Evolutionary conservation across 2,888 invertebrate genomes (phyloP).

Genomic region (Agonopterix arenella): DNA sequence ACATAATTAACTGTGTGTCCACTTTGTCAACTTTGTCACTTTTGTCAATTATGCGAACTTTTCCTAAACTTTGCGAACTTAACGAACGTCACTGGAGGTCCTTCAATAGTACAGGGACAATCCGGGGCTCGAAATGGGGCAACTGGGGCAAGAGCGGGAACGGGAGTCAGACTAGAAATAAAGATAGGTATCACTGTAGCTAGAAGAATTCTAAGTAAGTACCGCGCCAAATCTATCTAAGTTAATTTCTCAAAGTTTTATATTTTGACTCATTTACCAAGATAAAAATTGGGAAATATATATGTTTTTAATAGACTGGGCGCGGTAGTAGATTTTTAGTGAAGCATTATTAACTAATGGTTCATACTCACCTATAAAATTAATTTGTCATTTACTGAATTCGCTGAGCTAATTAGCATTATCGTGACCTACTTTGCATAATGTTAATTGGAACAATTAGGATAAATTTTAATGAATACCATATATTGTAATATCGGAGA

Average conservation of each 20-base stretch:
- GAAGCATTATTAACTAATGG: background rate
- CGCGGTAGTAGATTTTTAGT: background rate
- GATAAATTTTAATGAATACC: no score
- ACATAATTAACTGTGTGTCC: constrained; percentile 39
- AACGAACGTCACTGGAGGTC: constrained; percentile 11
- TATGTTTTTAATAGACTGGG: no score
- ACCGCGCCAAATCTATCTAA: background rate
- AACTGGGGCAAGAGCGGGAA: constrained; percentile 8
- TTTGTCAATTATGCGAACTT: constrained; percentile 4
- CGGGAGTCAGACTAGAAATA: constrained; percentile 36
- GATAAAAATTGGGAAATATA: no score
- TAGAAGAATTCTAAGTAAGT: constrained; percentile 5
- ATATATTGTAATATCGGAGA: no score
- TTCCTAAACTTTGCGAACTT: constrained; percentile 1
- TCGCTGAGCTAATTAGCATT: no score
- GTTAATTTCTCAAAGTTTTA: no score
- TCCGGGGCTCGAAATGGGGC: constrained; percentile 5
- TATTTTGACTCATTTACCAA: no score
- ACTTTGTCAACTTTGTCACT: constrained; percentile 22
- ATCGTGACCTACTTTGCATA: no score
- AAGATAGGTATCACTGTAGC: constrained; percentile 14
- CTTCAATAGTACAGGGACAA: constrained; percentile 32
- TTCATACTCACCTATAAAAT: constrained; percentile 2
- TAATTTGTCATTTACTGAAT: background rate
- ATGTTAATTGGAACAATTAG: no score